Evolutionary conservation across 2,797 vertebrate genomes (phyloP).

Genomic region (Neosilurus mollespiculum): DNA sequence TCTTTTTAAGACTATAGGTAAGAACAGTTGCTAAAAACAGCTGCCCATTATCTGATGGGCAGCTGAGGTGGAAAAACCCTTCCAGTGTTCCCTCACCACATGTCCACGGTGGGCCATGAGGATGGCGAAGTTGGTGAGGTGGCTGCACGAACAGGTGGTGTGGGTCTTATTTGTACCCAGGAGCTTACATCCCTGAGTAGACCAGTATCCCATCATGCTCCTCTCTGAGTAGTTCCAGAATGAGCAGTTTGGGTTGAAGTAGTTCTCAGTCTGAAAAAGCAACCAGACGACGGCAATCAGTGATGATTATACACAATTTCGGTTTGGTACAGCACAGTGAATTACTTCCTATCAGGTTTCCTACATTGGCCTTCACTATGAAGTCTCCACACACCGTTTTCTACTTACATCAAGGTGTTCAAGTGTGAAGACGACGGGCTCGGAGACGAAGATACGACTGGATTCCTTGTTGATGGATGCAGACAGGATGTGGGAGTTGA

Average conservation of each 20-base stretch:
- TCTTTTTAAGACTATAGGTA: not conserved
- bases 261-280: conserved; percentile 87
- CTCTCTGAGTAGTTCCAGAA: conserved; percentile 99
- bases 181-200: conserved; percentile 96
- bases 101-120: conserved; percentile 95
- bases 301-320: not conserved
- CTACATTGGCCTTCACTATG: not conserved
- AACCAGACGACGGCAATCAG: not conserved
- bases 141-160: conserved; percentile 96
- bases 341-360: not conserved
- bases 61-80: not conserved
- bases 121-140: conserved; percentile 98
- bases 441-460: conserved; percentile 92
- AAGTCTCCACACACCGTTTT: not conserved
- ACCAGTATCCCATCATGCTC: conserved; percentile 99
- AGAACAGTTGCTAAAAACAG: not conserved
- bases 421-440: conserved; percentile 93
- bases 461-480: conserved; percentile 98
- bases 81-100: conserved; percentile 74
- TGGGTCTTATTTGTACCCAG: conserved; percentile 94
- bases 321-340: not conserved
- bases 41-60: not conserved
- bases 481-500: conserved; percentile 97
- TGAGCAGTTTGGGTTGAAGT: conserved; percentile 98
- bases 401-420: conserved; percentile 95